Evolutionary conservation across 1,140 invertebrate genomes (phyloP).

Genomic region (Sesamia nonagrioides): DNA sequence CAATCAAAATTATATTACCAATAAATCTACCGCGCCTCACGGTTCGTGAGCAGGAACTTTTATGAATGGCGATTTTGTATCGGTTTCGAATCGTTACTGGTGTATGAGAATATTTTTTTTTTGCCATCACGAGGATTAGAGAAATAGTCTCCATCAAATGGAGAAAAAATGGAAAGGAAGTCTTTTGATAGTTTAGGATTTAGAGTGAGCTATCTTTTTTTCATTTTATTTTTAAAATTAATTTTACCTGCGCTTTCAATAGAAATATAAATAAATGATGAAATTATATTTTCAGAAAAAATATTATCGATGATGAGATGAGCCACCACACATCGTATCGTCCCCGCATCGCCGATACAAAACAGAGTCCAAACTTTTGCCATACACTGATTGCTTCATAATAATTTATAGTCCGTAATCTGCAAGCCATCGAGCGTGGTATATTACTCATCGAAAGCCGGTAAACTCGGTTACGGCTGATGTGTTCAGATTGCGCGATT

Average conservation of each 20-base stretch:
- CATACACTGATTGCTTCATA: constrained; percentile 85
- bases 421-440: constrained; percentile 76
- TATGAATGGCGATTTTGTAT: constrained; percentile 57
- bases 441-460: constrained; percentile 77
- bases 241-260: no score
- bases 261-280: no score
- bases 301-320: no score
- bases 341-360: constrained; percentile 49
- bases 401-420: constrained; percentile 85
- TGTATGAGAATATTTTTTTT: neutral
- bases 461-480: constrained; percentile 64
- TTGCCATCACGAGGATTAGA: neutral
- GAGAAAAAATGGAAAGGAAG: no score
- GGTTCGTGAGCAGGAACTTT: constrained; percentile 61
- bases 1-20: constrained; percentile 86
- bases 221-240: no score
- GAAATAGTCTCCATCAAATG: no score
- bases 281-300: no score
- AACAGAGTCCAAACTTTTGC: constrained; percentile 72
- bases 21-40: constrained; percentile 81
- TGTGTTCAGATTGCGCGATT: constrained; percentile 63
- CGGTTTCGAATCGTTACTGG: neutral
- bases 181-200: no score
- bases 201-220: no score
- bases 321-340: constrained; percentile 57